These are phyloP conservation scores for Villa cingulata DNA, from an alignment of 2,888 invertebrate genomes.

Conservation along the genomic window DNA sequence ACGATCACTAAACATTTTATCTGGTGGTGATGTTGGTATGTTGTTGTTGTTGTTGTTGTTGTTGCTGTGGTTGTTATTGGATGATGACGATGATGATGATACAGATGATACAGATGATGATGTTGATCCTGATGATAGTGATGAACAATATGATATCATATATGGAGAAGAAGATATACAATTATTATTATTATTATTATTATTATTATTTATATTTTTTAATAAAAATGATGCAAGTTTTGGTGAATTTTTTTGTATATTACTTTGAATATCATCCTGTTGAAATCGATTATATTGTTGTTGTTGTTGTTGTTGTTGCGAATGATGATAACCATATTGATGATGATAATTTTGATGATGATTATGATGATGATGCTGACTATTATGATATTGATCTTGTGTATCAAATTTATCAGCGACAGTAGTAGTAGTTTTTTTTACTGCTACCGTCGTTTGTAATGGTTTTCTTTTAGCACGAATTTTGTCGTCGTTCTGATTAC, in stretches of 20 bases:
- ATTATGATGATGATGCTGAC: not conserved
- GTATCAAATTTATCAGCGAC: too few species aligned
- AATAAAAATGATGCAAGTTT: not conserved
- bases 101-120: not conserved
- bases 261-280: not conserved
- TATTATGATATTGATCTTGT: not conserved
- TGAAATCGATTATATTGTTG: not conserved
- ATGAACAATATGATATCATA: too few species aligned
- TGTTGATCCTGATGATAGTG: too few species aligned
- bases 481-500: not conserved
- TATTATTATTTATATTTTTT: not conserved
- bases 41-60: too few species aligned
- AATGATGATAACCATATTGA: not conserved
- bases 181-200: too few species aligned
- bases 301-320: not conserved
- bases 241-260: not conserved
- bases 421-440: not conserved
- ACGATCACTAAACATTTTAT: constrained; percentile 35
- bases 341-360: not conserved
- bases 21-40: constrained; percentile 9
- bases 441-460: not conserved
- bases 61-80: too few species aligned
- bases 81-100: not conserved
- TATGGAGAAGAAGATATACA: too few species aligned
- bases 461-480: constrained; percentile 1